phyloP scores from a whole-genome alignment of 2,888 invertebrate genomes.

The Drosophila mimica region DNA sequence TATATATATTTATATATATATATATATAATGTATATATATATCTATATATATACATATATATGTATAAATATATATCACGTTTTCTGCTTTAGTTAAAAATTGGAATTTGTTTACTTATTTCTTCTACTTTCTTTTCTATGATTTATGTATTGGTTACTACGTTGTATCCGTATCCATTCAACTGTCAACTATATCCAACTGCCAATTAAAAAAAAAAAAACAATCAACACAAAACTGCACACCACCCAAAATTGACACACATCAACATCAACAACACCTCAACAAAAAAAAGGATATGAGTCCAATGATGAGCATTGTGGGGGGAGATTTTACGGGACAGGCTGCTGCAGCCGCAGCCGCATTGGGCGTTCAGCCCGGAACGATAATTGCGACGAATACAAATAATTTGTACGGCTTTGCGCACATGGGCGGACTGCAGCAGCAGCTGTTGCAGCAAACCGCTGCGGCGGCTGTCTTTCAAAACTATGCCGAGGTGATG shows the following conservation, averaged over 20 bases:
- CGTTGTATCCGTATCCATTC: slow-evolving; percentile 62
- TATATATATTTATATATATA: background rate
- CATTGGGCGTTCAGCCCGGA: slow-evolving; percentile 82
- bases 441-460: slow-evolving; percentile 84
- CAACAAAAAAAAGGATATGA: slow-evolving; percentile 82
- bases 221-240: slow-evolving; percentile 48
- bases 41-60: slow-evolving; percentile 7
- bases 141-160: slow-evolving; percentile 80
- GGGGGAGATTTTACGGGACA: slow-evolving; percentile 85
- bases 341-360: slow-evolving; percentile 82
- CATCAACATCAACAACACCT: slow-evolving; percentile 38
- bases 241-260: slow-evolving; percentile 32
- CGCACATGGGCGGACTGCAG: slow-evolving; percentile 84
- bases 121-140: slow-evolving; percentile 82
- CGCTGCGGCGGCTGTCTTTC: slow-evolving; percentile 82
- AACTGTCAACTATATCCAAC: slow-evolving; percentile 60
- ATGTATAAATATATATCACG: slow-evolving; percentile 21
- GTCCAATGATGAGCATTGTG: slow-evolving; percentile 85
- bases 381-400: slow-evolving; percentile 81
- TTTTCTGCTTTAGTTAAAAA: slow-evolving; percentile 69
- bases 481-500: slow-evolving; percentile 82
- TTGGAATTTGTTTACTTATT: slow-evolving; percentile 80
- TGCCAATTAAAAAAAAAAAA: slow-evolving; percentile 50
- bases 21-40: slow-evolving; percentile 3
- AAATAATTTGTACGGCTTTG: slow-evolving; percentile 83